These are phyloP conservation scores for Drosophila albomicans DNA, from an alignment of 1,140 invertebrate species.

Conservation along the genomic window DNA sequence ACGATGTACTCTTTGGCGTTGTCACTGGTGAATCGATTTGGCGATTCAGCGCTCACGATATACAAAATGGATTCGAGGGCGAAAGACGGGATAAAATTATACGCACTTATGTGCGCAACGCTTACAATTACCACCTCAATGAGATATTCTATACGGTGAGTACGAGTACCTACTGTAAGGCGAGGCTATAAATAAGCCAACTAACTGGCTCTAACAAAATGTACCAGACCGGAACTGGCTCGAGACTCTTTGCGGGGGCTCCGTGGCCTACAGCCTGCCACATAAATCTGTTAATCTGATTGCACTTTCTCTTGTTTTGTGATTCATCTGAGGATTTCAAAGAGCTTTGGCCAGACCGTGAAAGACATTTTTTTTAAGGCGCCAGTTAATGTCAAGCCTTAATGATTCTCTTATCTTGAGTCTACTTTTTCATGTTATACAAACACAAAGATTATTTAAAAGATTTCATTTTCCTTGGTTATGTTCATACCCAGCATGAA, in stretches of 20 bases:
- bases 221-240: background rate
- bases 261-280: conserved; percentile 18
- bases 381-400: conserved; percentile 43
- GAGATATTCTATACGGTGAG: conserved; percentile 97
- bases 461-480: conserved; percentile 5
- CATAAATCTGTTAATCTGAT: conserved; percentile 72
- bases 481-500: background rate
- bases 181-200: background rate
- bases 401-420: conserved; percentile 55
- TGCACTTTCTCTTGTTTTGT: conserved; percentile 17
- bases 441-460: background rate
- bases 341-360: background rate
- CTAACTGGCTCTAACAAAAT: conserved; percentile 1
- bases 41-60: conserved; percentile 93
- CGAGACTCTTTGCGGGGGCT: background rate
- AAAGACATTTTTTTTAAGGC: conserved; percentile 10
- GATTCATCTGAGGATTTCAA: background rate
- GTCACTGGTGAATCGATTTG: conserved; percentile 93
- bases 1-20: conserved; percentile 93
- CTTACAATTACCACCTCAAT: conserved; percentile 96
- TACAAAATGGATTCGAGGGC: conserved; percentile 94
- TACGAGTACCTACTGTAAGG: conserved; percentile 7
- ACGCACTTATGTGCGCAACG: conserved; percentile 96
- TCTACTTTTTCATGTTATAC: conserved; percentile 34
- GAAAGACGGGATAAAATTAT: conserved; percentile 95